Percentiles rank a stretch among this genome's conserved stretches.
Evolutionary conservation across 2,113 vertebrate species (phyloP).

Genomic region (Lontra canadensis): DNA sequence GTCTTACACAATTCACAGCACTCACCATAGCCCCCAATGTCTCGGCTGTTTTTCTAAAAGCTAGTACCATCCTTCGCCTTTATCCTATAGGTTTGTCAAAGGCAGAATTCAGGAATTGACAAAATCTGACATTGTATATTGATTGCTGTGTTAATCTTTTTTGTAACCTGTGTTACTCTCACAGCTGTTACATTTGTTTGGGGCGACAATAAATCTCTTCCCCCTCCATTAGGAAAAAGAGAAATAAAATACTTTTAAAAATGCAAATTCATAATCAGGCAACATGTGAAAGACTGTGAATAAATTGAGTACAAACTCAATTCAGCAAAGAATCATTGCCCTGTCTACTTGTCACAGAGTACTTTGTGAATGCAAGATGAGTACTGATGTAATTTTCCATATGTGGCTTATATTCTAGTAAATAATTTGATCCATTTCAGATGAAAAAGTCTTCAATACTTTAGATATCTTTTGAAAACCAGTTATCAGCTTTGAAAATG

Average conservation of each 20-base stretch:
- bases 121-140: constrained; percentile 25
- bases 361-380: not conserved
- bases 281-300: not conserved
- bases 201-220: constrained; percentile 20
- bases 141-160: constrained; percentile 11
- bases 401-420: not conserved
- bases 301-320: not conserved
- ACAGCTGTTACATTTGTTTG: constrained; percentile 49
- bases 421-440: constrained; percentile 2
- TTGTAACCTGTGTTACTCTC: not conserved
- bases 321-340: not conserved
- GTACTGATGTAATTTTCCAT: not conserved
- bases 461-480: not conserved
- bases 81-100: constrained; percentile 47
- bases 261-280: not conserved
- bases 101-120: not conserved
- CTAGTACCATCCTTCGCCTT: not conserved
- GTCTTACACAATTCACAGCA: no score
- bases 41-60: constrained; percentile 17
- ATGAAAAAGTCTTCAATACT: constrained; percentile 14
- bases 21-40: not conserved
- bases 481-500: constrained; percentile 33
- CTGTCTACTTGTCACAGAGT: not conserved
- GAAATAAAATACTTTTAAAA: not conserved
- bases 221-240: not conserved